phyloP scores from a whole-genome alignment of 2,113 vertebrate species.

The Psittacara wagleri region DNA sequence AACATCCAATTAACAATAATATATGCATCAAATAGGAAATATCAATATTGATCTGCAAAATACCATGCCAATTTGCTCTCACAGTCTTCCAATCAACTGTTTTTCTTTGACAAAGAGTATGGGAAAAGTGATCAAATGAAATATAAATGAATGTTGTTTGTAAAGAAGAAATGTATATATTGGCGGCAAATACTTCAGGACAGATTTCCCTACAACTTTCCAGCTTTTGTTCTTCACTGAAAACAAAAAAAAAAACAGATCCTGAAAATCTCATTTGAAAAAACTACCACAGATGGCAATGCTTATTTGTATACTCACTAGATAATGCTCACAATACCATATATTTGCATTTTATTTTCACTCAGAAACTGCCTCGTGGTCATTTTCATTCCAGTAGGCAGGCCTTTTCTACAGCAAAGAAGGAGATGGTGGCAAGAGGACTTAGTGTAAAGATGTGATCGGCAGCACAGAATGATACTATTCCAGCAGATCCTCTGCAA shows the following conservation, averaged over 20 bases:
- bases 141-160: background rate
- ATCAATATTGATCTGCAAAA: conserved; percentile 41
- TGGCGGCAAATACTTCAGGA: background rate
- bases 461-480: fast-evolving
- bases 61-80: background rate
- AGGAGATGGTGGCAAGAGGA: background rate
- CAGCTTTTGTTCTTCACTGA: conserved; percentile 19
- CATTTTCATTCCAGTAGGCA: background rate
- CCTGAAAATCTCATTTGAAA: conserved; percentile 45
- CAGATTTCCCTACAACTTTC: conserved; percentile 33
- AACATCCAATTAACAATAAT: conserved; percentile 22
- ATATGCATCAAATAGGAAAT: background rate
- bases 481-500: background rate
- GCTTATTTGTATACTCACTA: conserved; percentile 57
- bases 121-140: background rate
- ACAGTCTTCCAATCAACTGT: background rate
- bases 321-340: conserved; percentile 30
- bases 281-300: conserved; percentile 51
- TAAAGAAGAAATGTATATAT: background rate
- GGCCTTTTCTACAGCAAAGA: background rate
- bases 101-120: background rate
- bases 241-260: conserved; percentile 49
- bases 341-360: conserved; percentile 65
- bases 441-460: background rate
- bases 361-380: background rate